These are phyloP conservation scores for Cynodonichthys magdalenae DNA, from an alignment of 2,797 vertebrate genomes.

Conservation along the genomic window DNA sequence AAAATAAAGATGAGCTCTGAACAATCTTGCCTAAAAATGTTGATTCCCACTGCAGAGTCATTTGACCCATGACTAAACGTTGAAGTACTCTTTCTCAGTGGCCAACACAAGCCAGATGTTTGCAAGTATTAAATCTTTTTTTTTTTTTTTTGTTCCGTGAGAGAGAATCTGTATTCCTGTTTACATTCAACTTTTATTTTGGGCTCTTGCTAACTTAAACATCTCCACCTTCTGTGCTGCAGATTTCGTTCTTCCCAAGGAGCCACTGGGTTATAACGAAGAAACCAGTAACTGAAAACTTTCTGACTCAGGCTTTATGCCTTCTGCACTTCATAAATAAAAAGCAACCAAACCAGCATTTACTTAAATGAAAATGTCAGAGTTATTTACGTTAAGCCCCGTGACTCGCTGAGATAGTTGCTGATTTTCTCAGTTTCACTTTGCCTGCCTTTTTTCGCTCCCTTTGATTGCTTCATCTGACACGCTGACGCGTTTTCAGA, in stretches of 20 bases:
- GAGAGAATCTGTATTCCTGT: constrained; percentile 5
- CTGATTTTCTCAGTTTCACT: constrained; percentile 8
- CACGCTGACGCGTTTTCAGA: constrained; percentile 55
- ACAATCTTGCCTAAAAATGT: constrained; percentile 8
- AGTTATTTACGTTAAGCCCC: constrained; percentile 26
- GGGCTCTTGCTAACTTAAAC: constrained; percentile 18
- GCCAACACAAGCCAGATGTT: constrained; percentile 17
- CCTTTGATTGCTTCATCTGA: constrained; percentile 44
- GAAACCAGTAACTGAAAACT: constrained; percentile 20
- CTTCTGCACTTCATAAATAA: constrained; percentile 20
- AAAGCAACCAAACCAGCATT: constrained; percentile 26
- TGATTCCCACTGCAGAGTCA: constrained; percentile 1
- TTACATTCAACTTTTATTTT: constrained; percentile 20
- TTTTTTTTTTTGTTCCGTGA: neutral
- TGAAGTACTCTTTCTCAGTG: neutral
- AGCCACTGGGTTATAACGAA: neutral
- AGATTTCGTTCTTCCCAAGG: neutral
- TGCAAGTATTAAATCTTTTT: constrained; percentile 1
- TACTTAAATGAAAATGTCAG: constrained; percentile 32
- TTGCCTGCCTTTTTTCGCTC: constrained; percentile 8
- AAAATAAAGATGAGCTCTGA: neutral
- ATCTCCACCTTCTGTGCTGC: neutral
- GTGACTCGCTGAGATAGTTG: constrained; percentile 1
- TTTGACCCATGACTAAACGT: constrained; percentile 11
- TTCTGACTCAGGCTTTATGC: neutral